Base-by-base conservation (phyloP, 2,888 invertebrate species). In the Melitaea athalia region DNA sequence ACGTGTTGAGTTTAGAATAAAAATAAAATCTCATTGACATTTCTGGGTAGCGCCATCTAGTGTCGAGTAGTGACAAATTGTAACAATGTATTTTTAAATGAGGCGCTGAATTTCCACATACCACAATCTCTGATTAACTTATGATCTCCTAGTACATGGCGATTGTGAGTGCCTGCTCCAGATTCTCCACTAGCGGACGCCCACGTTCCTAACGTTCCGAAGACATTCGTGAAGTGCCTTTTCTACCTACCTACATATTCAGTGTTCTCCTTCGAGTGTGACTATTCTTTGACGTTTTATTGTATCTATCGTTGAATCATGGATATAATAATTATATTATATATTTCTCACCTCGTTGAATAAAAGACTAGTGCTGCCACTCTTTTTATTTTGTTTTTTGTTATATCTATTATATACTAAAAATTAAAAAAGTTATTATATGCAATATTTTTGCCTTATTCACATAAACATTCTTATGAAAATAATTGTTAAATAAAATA, bases 121-220 rank as follows among this genome's bases (percentile, higher is more conserved):
- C 6, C 43, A 47, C 10, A 15, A 10, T 15, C 69, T 75, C 52
- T 67, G 76, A 7, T 3, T 3, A 0, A 2, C 17, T 77, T 76
- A 83, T 92, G 85, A 69, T 75, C 63, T 78, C 91, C 88, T 91
- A 81, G 88, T 92, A 91, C 86, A 84, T 86, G 87, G 91, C 91
- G 91, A 92, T 91, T 90, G 88, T 86, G 88, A 88, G 88, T 84
- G 88, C 89, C 92, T 91, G 92, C 91, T 92, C 92, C 91, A 92
- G 92, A 92, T 92, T 92, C 92, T 92, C 92, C 89, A 88, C 84
- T 77, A 81, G 78, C 84, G 81, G 81, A 78, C 83, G 82, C 85
- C 83, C 79, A 86, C 92, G 92, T 92, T 91, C 92, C 92, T 80
- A 88, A 79, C 92, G 87, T 92, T 82, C 92, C 79, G 69, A 66